phyloP scores from a whole-genome alignment of 2,113 vertebrate species.

The Talpa occidentalis region DNA sequence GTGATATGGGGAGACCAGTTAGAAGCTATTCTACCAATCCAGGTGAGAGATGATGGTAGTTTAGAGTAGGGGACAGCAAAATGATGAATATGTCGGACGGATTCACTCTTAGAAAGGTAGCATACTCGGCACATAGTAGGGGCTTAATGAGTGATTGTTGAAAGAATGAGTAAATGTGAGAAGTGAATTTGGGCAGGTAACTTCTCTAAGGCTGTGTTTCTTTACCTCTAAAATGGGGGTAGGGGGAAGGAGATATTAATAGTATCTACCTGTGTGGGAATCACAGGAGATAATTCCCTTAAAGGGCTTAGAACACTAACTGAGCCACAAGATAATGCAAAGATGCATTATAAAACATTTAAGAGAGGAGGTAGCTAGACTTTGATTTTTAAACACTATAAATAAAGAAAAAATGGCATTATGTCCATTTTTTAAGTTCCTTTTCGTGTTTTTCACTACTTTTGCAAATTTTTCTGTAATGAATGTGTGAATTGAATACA shows the following conservation, averaged over 20 bases:
- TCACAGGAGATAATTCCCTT: not conserved
- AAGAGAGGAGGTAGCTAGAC: not conserved
- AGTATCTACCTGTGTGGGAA: not conserved
- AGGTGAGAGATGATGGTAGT: too few relatives aligned
- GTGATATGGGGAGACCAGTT: not conserved
- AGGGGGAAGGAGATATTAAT: not conserved
- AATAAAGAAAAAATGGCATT: constrained; percentile 8
- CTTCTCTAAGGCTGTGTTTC: not conserved
- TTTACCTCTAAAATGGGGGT: not conserved
- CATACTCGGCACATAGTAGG: not conserved
- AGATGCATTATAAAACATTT: not conserved
- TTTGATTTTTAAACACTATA: not conserved
- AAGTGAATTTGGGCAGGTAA: not conserved
- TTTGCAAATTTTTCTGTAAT: constrained; percentile 11
- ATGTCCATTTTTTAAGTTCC: constrained; percentile 1
- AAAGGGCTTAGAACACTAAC: not conserved
- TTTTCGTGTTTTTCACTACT: constrained; percentile 13
- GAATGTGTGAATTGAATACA: not conserved
- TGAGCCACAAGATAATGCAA: not conserved
- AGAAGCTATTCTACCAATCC: not conserved
- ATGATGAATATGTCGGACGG: not conserved
- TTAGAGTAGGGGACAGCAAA: not conserved
- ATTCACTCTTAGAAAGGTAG: not conserved
- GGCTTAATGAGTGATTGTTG: not conserved
- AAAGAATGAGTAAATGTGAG: constrained; percentile 16